phyloP scores from a whole-genome alignment of 1,140 invertebrate genomes.

The Trachymyrmex septentrionalis region DNA sequence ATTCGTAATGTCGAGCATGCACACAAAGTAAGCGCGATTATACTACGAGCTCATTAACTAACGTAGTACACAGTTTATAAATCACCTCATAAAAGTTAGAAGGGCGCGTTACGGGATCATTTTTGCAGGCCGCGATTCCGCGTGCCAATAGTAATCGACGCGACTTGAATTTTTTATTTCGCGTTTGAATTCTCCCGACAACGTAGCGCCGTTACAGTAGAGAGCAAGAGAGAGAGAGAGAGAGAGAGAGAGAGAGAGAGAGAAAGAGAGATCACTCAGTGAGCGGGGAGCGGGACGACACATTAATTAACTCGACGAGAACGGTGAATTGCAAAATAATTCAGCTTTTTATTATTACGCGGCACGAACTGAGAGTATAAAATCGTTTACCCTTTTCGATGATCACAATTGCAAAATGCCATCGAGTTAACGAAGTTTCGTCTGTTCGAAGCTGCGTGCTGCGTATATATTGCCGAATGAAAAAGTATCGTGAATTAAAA shows the following conservation, averaged over 20 bases:
- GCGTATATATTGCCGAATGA: conserved; percentile 3
- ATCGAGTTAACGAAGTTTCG: conserved; percentile 47
- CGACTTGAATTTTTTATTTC: conserved; percentile 61
- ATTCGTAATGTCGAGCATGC: neutral
- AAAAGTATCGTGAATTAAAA: conserved; percentile 53
- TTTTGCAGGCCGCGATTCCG: conserved; percentile 46
- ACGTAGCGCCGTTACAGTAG: neutral
- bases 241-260: neutral
- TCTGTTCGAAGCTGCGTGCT: neutral
- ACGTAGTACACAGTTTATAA: conserved; percentile 30
- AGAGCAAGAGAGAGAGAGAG: neutral
- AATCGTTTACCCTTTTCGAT: conserved; percentile 45
- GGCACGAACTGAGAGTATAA: conserved; percentile 48
- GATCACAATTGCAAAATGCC: conserved; percentile 54
- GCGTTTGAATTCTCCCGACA: conserved; percentile 38
- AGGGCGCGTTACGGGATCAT: neutral
- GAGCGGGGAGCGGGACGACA: conserved; percentile 7
- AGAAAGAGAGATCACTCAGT: neutral
- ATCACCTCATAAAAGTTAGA: conserved; percentile 45
- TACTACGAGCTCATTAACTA: neutral
- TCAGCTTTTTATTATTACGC: conserved; percentile 59
- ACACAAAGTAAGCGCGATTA: conserved; percentile 11
- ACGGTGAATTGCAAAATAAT: conserved; percentile 55
- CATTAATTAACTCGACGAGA: conserved; percentile 59
- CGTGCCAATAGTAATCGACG: conserved; percentile 45